Base-by-base conservation (phyloP, 2,797 vertebrate species). In the Notolepis coatsorum region DNA sequence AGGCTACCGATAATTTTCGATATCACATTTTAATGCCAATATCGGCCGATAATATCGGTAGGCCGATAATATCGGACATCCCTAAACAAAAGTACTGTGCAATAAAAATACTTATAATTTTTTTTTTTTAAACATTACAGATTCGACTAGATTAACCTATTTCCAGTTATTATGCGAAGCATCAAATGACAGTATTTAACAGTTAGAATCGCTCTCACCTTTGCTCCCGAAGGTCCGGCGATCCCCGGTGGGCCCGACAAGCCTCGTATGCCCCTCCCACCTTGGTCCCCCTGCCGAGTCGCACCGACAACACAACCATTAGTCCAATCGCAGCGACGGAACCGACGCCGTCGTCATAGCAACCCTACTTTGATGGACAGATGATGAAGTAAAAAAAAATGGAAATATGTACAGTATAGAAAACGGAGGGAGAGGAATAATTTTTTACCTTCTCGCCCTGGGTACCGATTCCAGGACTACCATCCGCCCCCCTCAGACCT, bases 391-490 rank as follows among this genome's bases (percentile, higher is more conserved):
- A 31, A n/a, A 28, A 9, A 49, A 30, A 13, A 7, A 27, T 25
- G 7, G 15, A n/a, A n/a, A n/a, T n/a, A n/a, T n/a, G 2, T 7
- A 24, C 7, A 38, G 7, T 4, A 2, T 4, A 38, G 27, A 0
- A 47, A 28, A 21, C 4, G 2, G 12, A 9, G 31, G 49, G 13
- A 18, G 2, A 0, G 23, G 52, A 75, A 21, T 49, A 42, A 71
- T 57, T 69, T 58, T 35, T 66, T 76, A 95, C 95, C 93, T 97
- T 97, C 90, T 95, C 92, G n/a, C 95, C 95, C 64, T 95, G 95
- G 53, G 89, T 93, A 55, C 95, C 95, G 48, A 93, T 70, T 7
- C 95, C 95, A 63, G 89, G 70, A 24, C 85, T 30, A 52, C 95
- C 95, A 72, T 97, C 95, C 24, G 81, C 65, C n/a, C 96, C 96